Evolutionary conservation across 2,113 vertebrate genomes (phyloP), one percentile per base, ranked within the genome.

Genomic region (Corvus cornix): DNA sequence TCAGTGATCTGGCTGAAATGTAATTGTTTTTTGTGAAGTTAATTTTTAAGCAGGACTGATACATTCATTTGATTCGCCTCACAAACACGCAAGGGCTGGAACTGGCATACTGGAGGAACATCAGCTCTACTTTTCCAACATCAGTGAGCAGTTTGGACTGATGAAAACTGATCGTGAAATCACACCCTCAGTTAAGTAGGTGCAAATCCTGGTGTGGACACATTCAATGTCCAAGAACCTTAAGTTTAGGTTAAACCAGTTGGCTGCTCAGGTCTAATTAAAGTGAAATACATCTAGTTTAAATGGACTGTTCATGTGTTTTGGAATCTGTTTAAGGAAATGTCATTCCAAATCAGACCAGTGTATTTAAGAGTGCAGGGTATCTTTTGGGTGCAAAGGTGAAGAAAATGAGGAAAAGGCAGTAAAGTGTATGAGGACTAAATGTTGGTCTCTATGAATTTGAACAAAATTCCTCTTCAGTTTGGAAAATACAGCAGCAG

Each of bases 151-250:
- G 35, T 87, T 72, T 56, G 22, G n/a, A 41, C 62, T 59, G n/a
- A 44, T 79, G 90, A 89, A 93, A 95, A 89, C 66, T 87, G 95
- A 95, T 91, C 70, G 21, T 87, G 90, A 84, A 93, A 87, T 93
- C 90, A 84, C 82, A 91, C 31, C 60, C 68, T 91, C n/a, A 6
- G 53, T 82, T 96, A 97, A 97, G 78, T 79, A 95, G 70, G 95
- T 96, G 90, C 58, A 97, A 96, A 95, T 96, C 81, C 87, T 41
- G 43, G 49, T 94, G 93, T 82, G 70, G 94, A 94, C 58, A 72
- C 39, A 74, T 66, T 90, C 90, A 74, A 66, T 78, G 89, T 78
- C 84, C 77, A 63, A 75, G 51, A 86, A 74, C 48, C 77, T 95
- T 89, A 76, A 84, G n/a, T 92, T 90, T 88, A 81, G 37, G 56